Percentiles rank a stretch among this genome's conserved stretches.
Evolutionary conservation across 1,140 invertebrate genomes (phyloP).

Genomic region (Cotesia chilonis): DNA sequence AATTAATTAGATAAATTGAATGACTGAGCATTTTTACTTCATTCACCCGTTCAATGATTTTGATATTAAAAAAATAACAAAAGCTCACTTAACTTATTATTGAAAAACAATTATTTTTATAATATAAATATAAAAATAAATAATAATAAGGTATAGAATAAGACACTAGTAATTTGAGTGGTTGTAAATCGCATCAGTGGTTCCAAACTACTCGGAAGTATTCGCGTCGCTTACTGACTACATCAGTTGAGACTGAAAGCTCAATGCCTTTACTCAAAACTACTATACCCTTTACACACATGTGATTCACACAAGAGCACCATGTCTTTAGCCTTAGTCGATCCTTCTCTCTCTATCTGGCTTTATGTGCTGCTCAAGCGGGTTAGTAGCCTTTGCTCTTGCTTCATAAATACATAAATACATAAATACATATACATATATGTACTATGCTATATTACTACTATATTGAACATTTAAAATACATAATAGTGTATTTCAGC

Average conservation of each 20-base stretch:
- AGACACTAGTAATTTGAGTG: background rate
- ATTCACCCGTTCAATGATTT: too few relatives aligned
- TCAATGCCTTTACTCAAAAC: slow-evolving; percentile 35
- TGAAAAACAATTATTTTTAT: background rate
- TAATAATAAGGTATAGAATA: background rate
- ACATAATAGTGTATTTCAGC: background rate
- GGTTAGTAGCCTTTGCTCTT: too few relatives aligned
- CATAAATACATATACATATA: background rate
- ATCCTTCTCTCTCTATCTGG: background rate
- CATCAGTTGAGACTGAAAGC: slow-evolving; percentile 27
- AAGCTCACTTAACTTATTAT: too few relatives aligned
- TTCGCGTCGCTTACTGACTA: slow-evolving; percentile 25
- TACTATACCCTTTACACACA: slow-evolving; percentile 30
- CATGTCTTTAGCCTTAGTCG: too few relatives aligned
- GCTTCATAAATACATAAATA: slow-evolving; percentile 10
- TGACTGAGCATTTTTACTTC: too few relatives aligned
- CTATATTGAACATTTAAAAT: too few relatives aligned
- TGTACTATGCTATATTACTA: too few relatives aligned
- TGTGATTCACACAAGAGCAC: slow-evolving; percentile 33
- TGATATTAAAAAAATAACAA: too few relatives aligned
- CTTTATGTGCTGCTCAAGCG: slow-evolving; percentile 6
- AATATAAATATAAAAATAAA: background rate
- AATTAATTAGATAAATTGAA: too few relatives aligned
- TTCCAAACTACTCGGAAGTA: slow-evolving; percentile 27
- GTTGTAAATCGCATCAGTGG: slow-evolving; percentile 3